A percentile compares a stretch with the other conserved stretches of the same genome.
These are phyloP conservation scores for Gopherus flavomarginatus DNA, from an alignment of 2,113 vertebrate genomes.

Conservation along the genomic window DNA sequence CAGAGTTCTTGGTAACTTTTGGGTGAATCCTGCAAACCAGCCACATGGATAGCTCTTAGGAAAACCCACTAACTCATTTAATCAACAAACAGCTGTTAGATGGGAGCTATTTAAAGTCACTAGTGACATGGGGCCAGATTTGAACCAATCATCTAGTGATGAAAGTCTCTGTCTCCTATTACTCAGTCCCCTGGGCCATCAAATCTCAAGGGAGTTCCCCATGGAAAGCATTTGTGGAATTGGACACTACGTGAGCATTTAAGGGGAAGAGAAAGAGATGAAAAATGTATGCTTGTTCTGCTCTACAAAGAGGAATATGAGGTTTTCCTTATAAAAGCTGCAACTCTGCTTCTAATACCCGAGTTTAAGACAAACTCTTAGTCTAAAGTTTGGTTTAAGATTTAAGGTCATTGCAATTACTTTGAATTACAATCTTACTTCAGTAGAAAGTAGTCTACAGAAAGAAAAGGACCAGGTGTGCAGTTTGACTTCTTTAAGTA, in stretches of 20 bases:
- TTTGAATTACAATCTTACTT: conserved; percentile 54
- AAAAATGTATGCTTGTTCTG: conserved; percentile 11
- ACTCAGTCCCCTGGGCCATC: rapidly evolving
- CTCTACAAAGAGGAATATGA: conserved; percentile 60
- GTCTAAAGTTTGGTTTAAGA: conserved; percentile 74
- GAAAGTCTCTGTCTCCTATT: not conserved
- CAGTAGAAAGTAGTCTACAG: conserved; percentile 49
- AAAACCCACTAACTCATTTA: not conserved
- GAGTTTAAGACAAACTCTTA: conserved; percentile 74
- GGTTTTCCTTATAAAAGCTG: conserved; percentile 67
- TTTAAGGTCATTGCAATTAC: conserved; percentile 32
- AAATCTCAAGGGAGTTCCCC: not conserved
- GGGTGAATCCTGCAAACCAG: not conserved
- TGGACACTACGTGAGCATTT: conserved; percentile 36
- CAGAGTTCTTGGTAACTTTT: not conserved
- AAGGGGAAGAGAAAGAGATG: conserved; percentile 29
- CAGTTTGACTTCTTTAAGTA: conserved; percentile 60
- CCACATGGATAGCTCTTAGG: not conserved
- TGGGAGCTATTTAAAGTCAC: not conserved
- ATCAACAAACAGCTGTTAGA: not conserved
- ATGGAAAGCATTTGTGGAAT: conserved; percentile 6
- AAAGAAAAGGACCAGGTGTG: conserved; percentile 43
- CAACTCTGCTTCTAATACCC: conserved; percentile 69
- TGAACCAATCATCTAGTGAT: not conserved
- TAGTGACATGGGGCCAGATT: not conserved